Evolutionary conservation across 2,888 invertebrate species (phyloP), one percentile per base, ranked within the genome.

Genomic region (Drosophila greeni): DNA sequence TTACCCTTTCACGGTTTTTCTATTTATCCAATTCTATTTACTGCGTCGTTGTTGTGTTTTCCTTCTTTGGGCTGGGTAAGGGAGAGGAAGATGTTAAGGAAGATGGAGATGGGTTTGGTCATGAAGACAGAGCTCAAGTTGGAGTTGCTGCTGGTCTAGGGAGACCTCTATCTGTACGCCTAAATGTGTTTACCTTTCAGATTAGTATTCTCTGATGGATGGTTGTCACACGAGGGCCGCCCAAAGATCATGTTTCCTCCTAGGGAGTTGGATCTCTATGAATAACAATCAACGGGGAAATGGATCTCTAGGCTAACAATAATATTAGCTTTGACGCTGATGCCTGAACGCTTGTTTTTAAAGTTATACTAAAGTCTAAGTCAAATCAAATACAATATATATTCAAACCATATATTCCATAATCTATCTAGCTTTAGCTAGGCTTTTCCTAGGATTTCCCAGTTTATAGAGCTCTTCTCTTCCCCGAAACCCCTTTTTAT

Each of bases 1-100:
- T 84, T 85, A 84, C 84, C 82, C 83, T 78, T 84, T 76, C 70
- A 73, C 72, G 66, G 75, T 65, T 79, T 42, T 39, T 56, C 51
- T 67, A 67, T 69, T 69, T 74, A 61, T 69, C 67, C 54, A 64
- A 33, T 52, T 66, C 14, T 36, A 59, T 67, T 62, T 57, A 39
- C 39, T 64, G 54, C 59, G 49, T 29, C 59, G 49, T 29, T 54
- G 47, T 64, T 43, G 48, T 58, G 43, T 39, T 45, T 34, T 29
- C 24, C 18, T 23, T 9, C 7, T 7, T 8, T 47, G 40, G 31
- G 31, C 20, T 6, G 24, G 12, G 37, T 9, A n/a, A n/a, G 18
- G 16, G 42, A 16, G n/a, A 9, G 1, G 24, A 16, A 26, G 26
- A 12, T 2, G 12, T 26, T 11, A 11, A 29, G 29, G 29, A 11